Conservation (phyloP, 2,888 invertebrate genomes). For the Synanthedon tipuliformis region DNA sequence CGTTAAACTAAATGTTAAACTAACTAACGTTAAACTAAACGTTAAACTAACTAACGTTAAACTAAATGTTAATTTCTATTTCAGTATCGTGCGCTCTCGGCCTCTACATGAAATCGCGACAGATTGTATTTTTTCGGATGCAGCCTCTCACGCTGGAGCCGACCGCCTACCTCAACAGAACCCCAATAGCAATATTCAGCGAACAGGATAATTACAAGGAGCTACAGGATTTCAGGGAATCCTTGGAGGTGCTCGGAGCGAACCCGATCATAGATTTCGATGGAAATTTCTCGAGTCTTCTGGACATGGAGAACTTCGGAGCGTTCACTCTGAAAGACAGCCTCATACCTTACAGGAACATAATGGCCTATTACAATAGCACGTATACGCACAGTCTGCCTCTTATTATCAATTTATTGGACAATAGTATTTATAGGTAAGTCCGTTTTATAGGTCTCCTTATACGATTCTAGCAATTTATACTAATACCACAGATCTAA, state of each 20-base stretch:
- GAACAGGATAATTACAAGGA: slow-evolving; percentile 49
- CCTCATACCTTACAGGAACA: slow-evolving; percentile 61
- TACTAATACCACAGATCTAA: too few species aligned
- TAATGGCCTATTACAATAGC: slow-evolving; percentile 80
- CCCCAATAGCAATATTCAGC: slow-evolving; percentile 74
- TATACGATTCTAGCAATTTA: too few species aligned
- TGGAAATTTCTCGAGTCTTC: slow-evolving; percentile 74
- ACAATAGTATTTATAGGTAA: slow-evolving; percentile 78
- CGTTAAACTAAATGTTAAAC: too few species aligned
- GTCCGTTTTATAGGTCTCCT: slow-evolving; percentile 15
- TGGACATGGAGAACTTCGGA: slow-evolving; percentile 75
- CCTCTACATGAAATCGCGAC: slow-evolving; percentile 73
- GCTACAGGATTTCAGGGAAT: slow-evolving; percentile 39
- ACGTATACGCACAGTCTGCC: slow-evolving; percentile 84
- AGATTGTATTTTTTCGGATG: slow-evolving; percentile 73
- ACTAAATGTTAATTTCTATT: slow-evolving; percentile 7
- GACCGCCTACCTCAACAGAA: slow-evolving; percentile 70
- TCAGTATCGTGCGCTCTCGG: slow-evolving; percentile 75
- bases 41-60: too few species aligned
- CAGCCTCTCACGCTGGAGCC: slow-evolving; percentile 73
- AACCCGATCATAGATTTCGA: slow-evolving; percentile 67
- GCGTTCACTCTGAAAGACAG: slow-evolving; percentile 73
- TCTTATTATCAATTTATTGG: slow-evolving; percentile 77
- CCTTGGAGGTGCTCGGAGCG: slow-evolving; percentile 47
- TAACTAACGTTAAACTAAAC: too few species aligned